Evolutionary conservation across 2,113 vertebrate species (phyloP).

Genomic region (Ochotona princeps): DNA sequence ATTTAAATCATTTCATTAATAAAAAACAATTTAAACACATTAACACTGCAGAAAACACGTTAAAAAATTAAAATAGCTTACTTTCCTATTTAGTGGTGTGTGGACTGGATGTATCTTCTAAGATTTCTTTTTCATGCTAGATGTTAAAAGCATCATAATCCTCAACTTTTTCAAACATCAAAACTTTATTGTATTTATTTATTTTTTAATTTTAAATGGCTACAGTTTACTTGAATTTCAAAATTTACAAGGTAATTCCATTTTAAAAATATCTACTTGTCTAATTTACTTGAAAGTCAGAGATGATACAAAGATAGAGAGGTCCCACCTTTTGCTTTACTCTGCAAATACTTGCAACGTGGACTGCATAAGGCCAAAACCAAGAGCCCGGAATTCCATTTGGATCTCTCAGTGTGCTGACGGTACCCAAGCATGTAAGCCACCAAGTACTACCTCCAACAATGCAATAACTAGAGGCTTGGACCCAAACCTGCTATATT

Average conservation of each 20-base stretch:
- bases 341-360: too few relatives aligned
- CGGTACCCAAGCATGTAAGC: too few relatives aligned
- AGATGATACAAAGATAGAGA: too few relatives aligned
- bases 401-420: too few relatives aligned
- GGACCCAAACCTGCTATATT: too few relatives aligned
- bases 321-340: too few relatives aligned
- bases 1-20: neutral
- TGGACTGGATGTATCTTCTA: neutral
- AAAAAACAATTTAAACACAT: neutral
- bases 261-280: too few relatives aligned
- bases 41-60: neutral
- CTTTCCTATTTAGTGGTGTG: neutral
- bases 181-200: neutral
- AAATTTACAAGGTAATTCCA: neutral
- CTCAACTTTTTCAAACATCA: neutral
- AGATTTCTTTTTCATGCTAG: neutral
- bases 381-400: too few relatives aligned
- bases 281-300: too few relatives aligned
- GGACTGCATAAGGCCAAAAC: too few relatives aligned
- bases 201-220: neutral
- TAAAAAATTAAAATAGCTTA: neutral
- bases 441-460: too few relatives aligned
- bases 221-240: neutral
- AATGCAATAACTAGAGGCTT: too few relatives aligned
- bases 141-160: neutral